phyloP scores from a whole-genome alignment of 2,888 invertebrate species.

The Mythimna pallens region DNA sequence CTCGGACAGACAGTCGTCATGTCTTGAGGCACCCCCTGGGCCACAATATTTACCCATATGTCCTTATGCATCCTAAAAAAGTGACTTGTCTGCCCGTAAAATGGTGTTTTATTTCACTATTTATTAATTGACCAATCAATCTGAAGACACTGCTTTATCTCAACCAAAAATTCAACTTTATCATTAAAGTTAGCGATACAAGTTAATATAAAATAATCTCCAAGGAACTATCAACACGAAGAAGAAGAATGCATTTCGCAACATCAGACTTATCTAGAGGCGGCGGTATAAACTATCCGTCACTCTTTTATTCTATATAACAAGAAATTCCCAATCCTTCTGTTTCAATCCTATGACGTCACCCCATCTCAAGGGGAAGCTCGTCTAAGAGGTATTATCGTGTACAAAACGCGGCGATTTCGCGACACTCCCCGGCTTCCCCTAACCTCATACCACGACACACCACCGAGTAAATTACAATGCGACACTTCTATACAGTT shows the following conservation, averaged over 20 bases:
- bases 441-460: constrained; percentile 44
- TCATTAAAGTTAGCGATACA: not conserved
- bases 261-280: not conserved
- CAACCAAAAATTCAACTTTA: not conserved
- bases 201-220: not conserved
- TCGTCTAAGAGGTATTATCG: constrained; percentile 75
- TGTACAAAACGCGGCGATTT: constrained; percentile 80
- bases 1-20: too few relatives aligned
- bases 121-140: not conserved
- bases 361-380: constrained; percentile 52
- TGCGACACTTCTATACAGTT: constrained; percentile 16
- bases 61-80: too few relatives aligned
- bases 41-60: too few relatives aligned
- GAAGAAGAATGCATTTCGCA: not conserved
- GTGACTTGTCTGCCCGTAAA: too few relatives aligned
- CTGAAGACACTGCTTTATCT: not conserved
- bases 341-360: constrained; percentile 54
- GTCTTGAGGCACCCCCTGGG: too few relatives aligned
- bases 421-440: constrained; percentile 69
- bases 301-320: not conserved
- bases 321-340: constrained; percentile 22
- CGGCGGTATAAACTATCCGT: not conserved
- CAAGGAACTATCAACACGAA: not conserved
- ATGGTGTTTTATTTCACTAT: too few relatives aligned
- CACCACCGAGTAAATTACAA: constrained; percentile 15